Evolutionary conservation across 1,140 invertebrate genomes (phyloP).

Genomic region (Drosophila orosa): DNA sequence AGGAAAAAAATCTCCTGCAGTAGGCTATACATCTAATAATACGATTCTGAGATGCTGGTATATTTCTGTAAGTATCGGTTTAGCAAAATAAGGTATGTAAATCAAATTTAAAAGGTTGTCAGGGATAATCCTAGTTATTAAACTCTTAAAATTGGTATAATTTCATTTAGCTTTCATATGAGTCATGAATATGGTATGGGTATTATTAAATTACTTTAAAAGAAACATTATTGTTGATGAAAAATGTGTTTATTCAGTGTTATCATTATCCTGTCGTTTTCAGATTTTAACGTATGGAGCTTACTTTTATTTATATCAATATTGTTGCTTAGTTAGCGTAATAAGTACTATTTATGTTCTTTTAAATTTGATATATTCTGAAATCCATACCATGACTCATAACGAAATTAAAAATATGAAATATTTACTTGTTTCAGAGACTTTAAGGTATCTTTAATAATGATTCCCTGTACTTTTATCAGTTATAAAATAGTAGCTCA

Average conservation of each 20-base stretch:
- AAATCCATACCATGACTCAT: too few relatives aligned
- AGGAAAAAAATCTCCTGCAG: slow-evolving; percentile 6
- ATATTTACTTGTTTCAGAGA: neutral
- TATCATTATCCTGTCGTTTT: too few relatives aligned
- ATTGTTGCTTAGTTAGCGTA: too few relatives aligned
- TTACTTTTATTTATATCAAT: too few relatives aligned
- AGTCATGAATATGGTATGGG: too few relatives aligned
- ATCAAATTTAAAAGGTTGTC: neutral
- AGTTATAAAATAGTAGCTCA: neutral
- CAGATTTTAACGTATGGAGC: too few relatives aligned
- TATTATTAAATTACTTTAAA: too few relatives aligned
- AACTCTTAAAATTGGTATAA: neutral
- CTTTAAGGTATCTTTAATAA: neutral
- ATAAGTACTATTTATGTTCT: too few relatives aligned
- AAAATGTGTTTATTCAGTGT: too few relatives aligned
- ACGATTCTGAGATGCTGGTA: slow-evolving; percentile 1
- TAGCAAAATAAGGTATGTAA: neutral
- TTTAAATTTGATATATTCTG: neutral
- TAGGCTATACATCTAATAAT: neutral
- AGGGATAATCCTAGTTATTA: neutral
- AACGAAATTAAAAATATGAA: neutral
- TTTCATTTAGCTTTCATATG: neutral
- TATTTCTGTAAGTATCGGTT: neutral
- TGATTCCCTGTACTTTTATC: neutral
- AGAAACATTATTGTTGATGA: too few relatives aligned